Evolutionary conservation across 2,797 vertebrate species (phyloP), one percentile per base, ranked within the genome.

Genomic region (Pantherophis vulpinus): DNA sequence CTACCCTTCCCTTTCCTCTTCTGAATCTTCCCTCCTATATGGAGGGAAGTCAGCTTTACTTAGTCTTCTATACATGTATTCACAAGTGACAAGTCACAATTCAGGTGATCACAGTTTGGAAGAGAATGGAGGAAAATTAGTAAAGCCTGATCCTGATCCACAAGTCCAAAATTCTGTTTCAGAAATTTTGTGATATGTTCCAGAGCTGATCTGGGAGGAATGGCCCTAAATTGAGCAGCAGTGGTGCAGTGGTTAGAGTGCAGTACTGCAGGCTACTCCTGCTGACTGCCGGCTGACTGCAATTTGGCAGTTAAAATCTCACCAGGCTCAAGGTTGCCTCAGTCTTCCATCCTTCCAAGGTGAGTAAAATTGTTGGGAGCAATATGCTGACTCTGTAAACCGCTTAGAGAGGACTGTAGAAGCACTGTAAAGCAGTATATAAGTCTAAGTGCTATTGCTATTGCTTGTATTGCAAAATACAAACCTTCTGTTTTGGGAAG

Each of bases 401-500:
- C 0, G 23, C 23, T 9, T 25, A 60, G 23, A 61, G 25, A 27
- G 8, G 25, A 3, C 23, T 61, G 23, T 27, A 61, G 51, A 61
- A 61, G 25, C 60, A 61, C 25, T 61, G 60, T 61, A 9, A 61
- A 54, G 51, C 51, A 54, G 51, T 54, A 54, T 54, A 10, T 54
- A 54, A 61, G 60, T 61, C 25, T 25, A 61, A 25, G 23, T 61
- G 59, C 23, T 61, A 54, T 51, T 51, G 55, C 55, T 56, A 56
- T 56, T 54, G 51, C 51, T 54, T 54, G 51, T 10, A 54, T 54
- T 54, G 1, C 51, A 54, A 54, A 54, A 66, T 92, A 95, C 94
- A 93, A 74, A 93, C 90, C 88, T 94, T 93, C 55, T 59, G 16
- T 23, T 87, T 90, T 54, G 90, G 20, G 32, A 93, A 90, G 47